phyloP scores from a whole-genome alignment of 2,113 vertebrate species.

The Pollachius pollachius region DNA sequence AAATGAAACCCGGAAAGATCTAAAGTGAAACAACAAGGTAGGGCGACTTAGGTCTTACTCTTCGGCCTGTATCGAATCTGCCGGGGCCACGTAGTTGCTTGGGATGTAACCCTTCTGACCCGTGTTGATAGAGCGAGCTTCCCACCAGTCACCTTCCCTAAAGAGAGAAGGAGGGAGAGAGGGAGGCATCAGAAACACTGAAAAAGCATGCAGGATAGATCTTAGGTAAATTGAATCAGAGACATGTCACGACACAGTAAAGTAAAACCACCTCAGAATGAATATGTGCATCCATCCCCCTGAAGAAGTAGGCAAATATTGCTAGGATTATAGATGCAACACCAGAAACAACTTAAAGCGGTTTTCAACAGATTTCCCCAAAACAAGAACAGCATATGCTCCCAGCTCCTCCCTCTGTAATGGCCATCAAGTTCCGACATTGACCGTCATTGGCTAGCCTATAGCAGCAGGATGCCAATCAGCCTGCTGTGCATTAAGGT shows the following conservation, averaged over 20 bases:
- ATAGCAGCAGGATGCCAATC: no score
- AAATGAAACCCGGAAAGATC: background rate
- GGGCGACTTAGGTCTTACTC: slow-evolving; percentile 79
- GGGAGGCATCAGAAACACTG: background rate
- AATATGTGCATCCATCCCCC: no score
- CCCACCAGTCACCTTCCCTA: slow-evolving; percentile 90
- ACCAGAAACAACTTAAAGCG: background rate
- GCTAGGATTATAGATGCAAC: slow-evolving; percentile 44
- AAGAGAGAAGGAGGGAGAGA: slow-evolving; percentile 1
- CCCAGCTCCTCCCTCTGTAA: no score
- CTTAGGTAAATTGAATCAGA: no score
- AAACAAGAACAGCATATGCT: no score
- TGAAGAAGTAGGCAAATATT: background rate
- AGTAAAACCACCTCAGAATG: no score
- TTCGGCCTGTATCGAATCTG: slow-evolving; percentile 98
- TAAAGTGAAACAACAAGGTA: background rate
- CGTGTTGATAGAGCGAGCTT: slow-evolving; percentile 96
- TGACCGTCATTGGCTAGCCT: no score
- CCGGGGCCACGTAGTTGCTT: slow-evolving; percentile 98
- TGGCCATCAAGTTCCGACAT: no score
- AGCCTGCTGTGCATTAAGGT: no score
- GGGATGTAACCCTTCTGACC: slow-evolving; percentile 98
- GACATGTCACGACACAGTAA: no score
- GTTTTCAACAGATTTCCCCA: no score
- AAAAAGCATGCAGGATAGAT: background rate